A percentile compares a stretch with the other conserved stretches of the same genome.
Conservation (phyloP, 1,140 invertebrate genomes). For the Drosophila elegans region DNA sequence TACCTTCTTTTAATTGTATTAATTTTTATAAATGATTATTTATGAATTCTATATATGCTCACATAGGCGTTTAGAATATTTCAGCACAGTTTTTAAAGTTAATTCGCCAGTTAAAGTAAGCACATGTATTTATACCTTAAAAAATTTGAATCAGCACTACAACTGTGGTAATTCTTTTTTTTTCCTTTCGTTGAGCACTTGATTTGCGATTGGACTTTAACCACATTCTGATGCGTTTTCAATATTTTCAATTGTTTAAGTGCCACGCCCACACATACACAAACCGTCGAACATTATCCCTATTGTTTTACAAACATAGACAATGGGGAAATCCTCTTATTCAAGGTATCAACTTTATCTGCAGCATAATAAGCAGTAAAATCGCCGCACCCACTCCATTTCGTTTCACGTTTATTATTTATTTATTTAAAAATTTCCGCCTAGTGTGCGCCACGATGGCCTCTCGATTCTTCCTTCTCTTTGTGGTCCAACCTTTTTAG, state of each 20-base stretch:
- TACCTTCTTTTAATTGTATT: too few relatives aligned
- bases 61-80: too few relatives aligned
- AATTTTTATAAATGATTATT: too few relatives aligned
- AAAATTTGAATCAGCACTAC: too few relatives aligned
- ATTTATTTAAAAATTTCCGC: slow-evolving; percentile 79
- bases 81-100: neutral
- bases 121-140: too few relatives aligned
- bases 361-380: slow-evolving; percentile 40
- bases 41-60: too few relatives aligned
- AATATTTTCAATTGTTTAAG: slow-evolving; percentile 17
- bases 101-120: neutral
- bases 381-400: slow-evolving; percentile 9
- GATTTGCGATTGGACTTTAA: slow-evolving; percentile 1
- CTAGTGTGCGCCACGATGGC: slow-evolving; percentile 35
- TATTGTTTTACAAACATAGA: slow-evolving; percentile 9
- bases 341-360: slow-evolving; percentile 39
- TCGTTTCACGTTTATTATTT: slow-evolving; percentile 69
- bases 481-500: slow-evolving; percentile 74
- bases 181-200: neutral
- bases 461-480: slow-evolving; percentile 1
- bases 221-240: neutral
- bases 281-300: neutral
- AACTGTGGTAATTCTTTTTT: too few relatives aligned
- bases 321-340: slow-evolving; percentile 30
- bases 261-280: neutral